Conservation (phyloP, 2,888 invertebrate genomes). For the Caenorhabditis wallacei region DNA sequence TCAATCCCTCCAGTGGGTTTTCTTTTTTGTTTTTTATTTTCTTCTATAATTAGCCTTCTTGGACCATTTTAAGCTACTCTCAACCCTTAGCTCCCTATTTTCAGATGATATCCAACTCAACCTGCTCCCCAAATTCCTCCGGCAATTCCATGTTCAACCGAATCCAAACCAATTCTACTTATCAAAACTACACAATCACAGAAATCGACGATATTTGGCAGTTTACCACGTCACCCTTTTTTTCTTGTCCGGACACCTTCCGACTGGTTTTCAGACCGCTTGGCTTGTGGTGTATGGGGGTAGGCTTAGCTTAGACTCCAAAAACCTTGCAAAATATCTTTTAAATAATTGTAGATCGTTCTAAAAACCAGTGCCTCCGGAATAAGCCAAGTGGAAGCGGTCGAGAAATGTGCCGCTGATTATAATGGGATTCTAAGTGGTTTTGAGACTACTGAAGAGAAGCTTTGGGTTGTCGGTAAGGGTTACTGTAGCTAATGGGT, state of each 20-base stretch:
- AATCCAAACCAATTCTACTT: neutral
- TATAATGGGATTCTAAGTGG: neutral
- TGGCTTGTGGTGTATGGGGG: slow-evolving; percentile 12
- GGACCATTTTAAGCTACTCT: too few relatives aligned
- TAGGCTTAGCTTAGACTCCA: neutral
- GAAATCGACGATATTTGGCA: neutral
- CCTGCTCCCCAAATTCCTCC: neutral
- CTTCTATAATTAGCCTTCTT: too few relatives aligned
- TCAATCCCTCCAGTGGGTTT: too few relatives aligned
- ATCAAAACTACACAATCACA: slow-evolving; percentile 12
- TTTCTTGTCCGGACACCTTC: neutral
- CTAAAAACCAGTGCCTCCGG: neutral
- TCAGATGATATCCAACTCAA: slow-evolving; percentile 1
- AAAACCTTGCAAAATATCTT: too few relatives aligned
- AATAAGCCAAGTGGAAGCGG: neutral
- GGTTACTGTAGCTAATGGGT: too few relatives aligned
- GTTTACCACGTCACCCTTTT: neutral
- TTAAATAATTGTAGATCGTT: neutral
- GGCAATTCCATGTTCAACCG: neutral
- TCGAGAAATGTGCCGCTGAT: neutral
- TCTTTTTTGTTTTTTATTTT: too few relatives aligned
- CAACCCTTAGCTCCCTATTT: too few relatives aligned
- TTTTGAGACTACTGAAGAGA: slow-evolving; percentile 4
- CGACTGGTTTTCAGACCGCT: neutral
- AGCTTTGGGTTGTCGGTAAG: neutral